Conservation (phyloP, 2,797 vertebrate species). For the Gymnothorax javanicus region DNA sequence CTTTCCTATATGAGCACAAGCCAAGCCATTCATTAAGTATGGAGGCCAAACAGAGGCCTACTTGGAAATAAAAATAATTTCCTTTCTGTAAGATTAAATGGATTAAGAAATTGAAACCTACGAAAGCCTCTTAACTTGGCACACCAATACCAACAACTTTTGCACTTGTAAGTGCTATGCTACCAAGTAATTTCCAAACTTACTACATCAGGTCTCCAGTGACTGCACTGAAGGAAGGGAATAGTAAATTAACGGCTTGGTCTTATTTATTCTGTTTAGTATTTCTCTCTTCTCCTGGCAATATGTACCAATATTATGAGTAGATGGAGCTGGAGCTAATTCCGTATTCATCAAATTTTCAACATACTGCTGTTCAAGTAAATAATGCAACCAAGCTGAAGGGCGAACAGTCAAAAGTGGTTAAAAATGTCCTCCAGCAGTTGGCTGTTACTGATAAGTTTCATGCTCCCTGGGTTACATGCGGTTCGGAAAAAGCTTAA, state of each 20-base stretch:
- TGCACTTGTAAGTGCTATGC: background rate
- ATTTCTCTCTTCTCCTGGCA: background rate
- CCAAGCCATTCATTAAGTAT: background rate
- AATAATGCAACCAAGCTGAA: constrained; percentile 8
- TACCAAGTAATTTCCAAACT: background rate
- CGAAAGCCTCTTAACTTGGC: background rate
- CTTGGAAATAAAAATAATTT: background rate
- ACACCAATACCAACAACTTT: background rate
- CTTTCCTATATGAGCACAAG: background rate
- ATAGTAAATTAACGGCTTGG: background rate
- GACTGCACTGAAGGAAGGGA: constrained; percentile 8
- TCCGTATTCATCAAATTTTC: constrained; percentile 10
- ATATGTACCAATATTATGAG: background rate
- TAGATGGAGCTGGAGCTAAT: background rate
- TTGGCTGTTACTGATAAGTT: constrained; percentile 7
- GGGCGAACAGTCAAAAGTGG: constrained; percentile 13
- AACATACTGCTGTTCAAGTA: background rate
- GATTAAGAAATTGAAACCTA: background rate
- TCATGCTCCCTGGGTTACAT: constrained; percentile 34
- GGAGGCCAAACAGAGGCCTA: background rate
- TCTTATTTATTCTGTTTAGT: background rate
- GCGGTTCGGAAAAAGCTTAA: constrained; percentile 33
- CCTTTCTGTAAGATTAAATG: background rate
- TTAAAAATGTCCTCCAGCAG: background rate
- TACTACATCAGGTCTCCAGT: background rate